Conservation (phyloP, 1,140 invertebrate species). For the Formica selysi region DNA sequence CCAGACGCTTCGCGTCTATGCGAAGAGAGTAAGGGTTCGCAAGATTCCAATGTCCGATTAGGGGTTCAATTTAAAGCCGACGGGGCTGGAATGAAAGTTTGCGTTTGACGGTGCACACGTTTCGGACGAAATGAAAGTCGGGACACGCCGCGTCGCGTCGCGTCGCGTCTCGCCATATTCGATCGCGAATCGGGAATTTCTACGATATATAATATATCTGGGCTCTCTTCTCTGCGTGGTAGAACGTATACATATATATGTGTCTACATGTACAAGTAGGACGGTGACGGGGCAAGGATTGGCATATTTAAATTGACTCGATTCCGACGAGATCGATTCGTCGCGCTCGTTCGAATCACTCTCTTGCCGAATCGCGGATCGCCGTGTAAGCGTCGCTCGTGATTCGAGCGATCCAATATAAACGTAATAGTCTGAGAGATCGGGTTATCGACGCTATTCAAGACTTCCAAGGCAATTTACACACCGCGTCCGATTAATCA, state of each 20-base stretch:
- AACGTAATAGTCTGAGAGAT: constrained; percentile 27
- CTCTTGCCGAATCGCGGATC: constrained; percentile 39
- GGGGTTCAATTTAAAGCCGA: constrained; percentile 65
- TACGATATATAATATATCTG: constrained; percentile 31
- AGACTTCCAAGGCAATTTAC: background rate
- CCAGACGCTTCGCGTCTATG: constrained; percentile 20
- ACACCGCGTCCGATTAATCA: background rate
- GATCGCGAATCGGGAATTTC: constrained; percentile 56
- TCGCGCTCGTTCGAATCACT: constrained; percentile 38
- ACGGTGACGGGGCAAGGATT: constrained; percentile 27
- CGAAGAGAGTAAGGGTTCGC: constrained; percentile 17
- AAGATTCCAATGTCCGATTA: constrained; percentile 68
- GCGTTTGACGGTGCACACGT: background rate
- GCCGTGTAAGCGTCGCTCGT: constrained; percentile 25
- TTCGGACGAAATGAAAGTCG: constrained; percentile 42
- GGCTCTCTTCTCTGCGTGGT: background rate
- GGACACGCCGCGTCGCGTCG: background rate
- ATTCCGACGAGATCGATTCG: constrained; percentile 51
- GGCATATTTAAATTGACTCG: constrained; percentile 63
- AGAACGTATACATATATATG: background rate
- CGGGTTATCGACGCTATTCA: constrained; percentile 2
- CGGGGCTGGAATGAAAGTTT: constrained; percentile 13
- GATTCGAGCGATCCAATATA: constrained; percentile 32
- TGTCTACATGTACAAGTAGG: background rate
- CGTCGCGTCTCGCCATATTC: constrained; percentile 9